Conservation (phyloP, 2,797 vertebrate species). For the Lacerta viridis region DNA sequence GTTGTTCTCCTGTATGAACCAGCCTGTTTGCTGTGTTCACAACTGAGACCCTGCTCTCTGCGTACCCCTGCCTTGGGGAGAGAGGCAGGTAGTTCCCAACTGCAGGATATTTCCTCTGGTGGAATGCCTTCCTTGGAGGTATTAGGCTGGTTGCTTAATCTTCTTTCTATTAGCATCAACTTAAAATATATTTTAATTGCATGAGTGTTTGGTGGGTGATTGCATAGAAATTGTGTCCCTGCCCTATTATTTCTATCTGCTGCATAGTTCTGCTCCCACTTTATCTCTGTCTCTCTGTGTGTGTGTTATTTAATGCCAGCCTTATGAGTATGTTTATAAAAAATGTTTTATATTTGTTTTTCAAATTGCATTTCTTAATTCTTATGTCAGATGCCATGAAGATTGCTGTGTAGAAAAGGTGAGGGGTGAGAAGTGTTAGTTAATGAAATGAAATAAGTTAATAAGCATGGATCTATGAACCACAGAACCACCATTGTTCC, state of each 20-base stretch:
- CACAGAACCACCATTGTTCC: too few species aligned
- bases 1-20: not conserved
- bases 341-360: too few species aligned
- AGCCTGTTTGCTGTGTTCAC: not conserved
- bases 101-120: not conserved
- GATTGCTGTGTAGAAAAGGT: not conserved
- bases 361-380: not conserved
- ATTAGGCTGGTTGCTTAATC: not conserved
- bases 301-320: not conserved
- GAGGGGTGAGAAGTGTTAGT: not conserved
- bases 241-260: not conserved
- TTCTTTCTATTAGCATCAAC: not conserved
- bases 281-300: not conserved
- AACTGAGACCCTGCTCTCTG: not conserved
- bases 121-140: not conserved
- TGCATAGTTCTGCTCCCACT: not conserved
- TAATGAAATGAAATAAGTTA: not conserved
- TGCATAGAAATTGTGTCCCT: constrained; percentile 3
- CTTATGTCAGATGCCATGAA: not conserved
- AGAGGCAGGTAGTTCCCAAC: not conserved
- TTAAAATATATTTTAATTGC: not conserved
- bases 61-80: not conserved
- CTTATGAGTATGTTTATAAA: not conserved
- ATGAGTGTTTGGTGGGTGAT: not conserved
- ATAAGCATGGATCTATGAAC: not conserved